Conservation (phyloP, 2,888 invertebrate species). For the Panopea generosa region DNA sequence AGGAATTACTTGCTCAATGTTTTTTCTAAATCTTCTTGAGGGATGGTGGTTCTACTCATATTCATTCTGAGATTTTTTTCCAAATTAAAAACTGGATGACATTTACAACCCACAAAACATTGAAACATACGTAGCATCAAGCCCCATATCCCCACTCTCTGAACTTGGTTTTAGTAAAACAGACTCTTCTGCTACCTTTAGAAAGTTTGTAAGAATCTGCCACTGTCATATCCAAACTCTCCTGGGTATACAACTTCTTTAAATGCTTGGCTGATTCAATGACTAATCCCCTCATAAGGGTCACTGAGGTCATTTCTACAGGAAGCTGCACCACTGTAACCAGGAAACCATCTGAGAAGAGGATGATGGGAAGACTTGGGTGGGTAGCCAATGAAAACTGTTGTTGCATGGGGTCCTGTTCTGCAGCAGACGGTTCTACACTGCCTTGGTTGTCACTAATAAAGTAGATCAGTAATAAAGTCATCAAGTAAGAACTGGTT, state of each 20-base stretch:
- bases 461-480: too few species aligned
- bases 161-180: not conserved
- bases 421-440: conserved; percentile 53
- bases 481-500: too few species aligned
- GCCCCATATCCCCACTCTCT: too few species aligned
- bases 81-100: too few species aligned
- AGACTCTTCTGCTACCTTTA: conserved; percentile 47
- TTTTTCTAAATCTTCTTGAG: too few species aligned
- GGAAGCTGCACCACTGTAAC: conserved; percentile 81
- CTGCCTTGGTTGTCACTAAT: conserved; percentile 55
- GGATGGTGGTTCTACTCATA: too few species aligned
- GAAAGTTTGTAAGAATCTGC: conserved; percentile 76
- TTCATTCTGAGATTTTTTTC: too few species aligned
- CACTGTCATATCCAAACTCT: conserved; percentile 75
- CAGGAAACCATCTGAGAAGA: conserved; percentile 84
- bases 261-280: conserved; percentile 73
- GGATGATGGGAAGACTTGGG: conserved; percentile 80
- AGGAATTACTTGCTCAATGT: too few species aligned
- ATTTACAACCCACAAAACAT: too few species aligned
- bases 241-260: conserved; percentile 65
- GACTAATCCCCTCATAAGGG: conserved; percentile 77
- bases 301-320: conserved; percentile 74
- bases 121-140: too few species aligned
- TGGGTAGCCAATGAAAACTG: conserved; percentile 82
- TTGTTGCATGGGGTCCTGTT: conserved; percentile 74